Percentiles rank a stretch among this genome's conserved stretches.
These are phyloP conservation scores for Gorsachius goisagi DNA, from an alignment of 2,113 vertebrate species.

Conservation along the genomic window DNA sequence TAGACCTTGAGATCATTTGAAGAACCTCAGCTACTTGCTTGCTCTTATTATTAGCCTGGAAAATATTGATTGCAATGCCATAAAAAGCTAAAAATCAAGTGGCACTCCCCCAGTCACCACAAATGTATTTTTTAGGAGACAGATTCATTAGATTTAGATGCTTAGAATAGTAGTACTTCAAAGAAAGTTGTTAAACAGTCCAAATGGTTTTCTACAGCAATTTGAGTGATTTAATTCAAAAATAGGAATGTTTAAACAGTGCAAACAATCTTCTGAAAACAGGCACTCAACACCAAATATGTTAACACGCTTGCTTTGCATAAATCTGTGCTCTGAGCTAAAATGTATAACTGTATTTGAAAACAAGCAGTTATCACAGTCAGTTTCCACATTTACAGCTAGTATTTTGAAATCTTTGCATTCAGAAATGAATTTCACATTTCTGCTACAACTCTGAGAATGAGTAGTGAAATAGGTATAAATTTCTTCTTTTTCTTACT, in stretches of 20 bases:
- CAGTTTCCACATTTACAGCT: background rate
- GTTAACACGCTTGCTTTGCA: background rate
- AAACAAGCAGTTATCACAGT: background rate
- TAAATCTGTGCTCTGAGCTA: background rate
- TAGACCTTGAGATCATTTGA: background rate
- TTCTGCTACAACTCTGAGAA: background rate
- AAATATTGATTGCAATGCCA: background rate
- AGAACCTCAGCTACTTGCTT: background rate
- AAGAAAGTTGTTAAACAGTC: background rate
- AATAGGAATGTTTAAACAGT: background rate
- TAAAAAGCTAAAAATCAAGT: background rate
- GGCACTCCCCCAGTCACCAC: rapidly evolving
- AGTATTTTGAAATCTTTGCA: background rate
- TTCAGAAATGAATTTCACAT: background rate
- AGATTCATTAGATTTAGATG: background rate
- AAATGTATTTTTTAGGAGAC: background rate
- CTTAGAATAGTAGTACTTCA: background rate
- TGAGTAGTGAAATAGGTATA: background rate
- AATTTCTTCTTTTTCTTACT: background rate
- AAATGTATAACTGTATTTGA: background rate
- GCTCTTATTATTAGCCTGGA: background rate
- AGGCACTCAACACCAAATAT: background rate
- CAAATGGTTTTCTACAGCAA: background rate
- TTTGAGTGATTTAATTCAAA: background rate
- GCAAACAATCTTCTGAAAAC: background rate